Conservation (phyloP, 2,113 vertebrate species). For the Dromaius novaehollandiae region DNA sequence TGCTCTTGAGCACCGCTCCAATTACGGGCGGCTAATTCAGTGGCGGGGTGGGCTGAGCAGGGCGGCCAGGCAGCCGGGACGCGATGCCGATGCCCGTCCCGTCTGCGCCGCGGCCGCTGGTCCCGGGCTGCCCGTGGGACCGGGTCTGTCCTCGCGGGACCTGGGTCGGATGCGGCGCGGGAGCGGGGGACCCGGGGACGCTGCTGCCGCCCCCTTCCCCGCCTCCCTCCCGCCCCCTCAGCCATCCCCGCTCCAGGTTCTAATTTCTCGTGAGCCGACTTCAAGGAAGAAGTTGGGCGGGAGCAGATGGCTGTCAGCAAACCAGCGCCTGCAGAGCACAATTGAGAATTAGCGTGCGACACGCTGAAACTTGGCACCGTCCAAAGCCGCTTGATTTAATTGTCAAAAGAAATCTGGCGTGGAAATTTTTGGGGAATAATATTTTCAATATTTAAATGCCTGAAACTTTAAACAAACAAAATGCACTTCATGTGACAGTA, state of each 20-base stretch:
- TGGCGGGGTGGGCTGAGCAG: not conserved
- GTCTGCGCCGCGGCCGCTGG: too few species aligned
- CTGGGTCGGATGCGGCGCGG: too few species aligned
- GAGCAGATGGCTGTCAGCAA: conserved; percentile 75
- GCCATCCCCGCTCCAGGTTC: conserved; percentile 70
- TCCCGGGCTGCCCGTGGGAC: too few species aligned
- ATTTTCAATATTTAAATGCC: conserved; percentile 66
- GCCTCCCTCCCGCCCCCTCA: not conserved
- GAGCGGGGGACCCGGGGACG: too few species aligned
- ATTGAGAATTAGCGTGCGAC: conserved; percentile 73
- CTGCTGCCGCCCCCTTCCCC: not conserved
- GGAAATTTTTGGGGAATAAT: conserved; percentile 41
- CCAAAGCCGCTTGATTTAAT: conserved; percentile 60
- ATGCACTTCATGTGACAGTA: not conserved
- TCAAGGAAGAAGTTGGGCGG: conserved; percentile 50
- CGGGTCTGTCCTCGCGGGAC: too few species aligned
- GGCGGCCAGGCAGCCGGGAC: too few species aligned
- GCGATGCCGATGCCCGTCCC: too few species aligned
- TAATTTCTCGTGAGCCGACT: conserved; percentile 70
- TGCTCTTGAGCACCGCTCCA: conserved; percentile 19
- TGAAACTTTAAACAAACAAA: conserved; percentile 72
- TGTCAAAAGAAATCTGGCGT: conserved; percentile 78
- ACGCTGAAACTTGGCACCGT: conserved; percentile 63
- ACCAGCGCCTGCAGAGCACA: conserved; percentile 65
- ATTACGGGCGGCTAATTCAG: conserved; percentile 10